Evolutionary conservation across 2,797 vertebrate species (phyloP).

Genomic region (Thaleichthys pacificus): DNA sequence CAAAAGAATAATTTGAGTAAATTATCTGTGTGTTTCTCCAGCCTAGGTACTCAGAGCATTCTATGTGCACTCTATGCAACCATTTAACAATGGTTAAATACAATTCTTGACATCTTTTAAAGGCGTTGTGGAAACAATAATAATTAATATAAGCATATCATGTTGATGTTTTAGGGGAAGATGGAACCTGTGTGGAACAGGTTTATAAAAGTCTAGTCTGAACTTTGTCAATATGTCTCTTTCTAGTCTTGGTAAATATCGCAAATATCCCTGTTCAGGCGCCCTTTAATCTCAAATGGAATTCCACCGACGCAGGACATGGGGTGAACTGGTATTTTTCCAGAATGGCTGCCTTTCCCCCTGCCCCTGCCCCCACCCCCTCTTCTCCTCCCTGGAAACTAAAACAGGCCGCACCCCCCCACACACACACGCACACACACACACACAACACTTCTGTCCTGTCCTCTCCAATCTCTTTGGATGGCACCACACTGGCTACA

Average conservation of each 20-base stretch:
- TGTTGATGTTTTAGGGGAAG: neutral
- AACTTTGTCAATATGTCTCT: neutral
- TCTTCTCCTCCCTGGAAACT: slow-evolving; percentile 29
- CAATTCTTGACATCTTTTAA: no score
- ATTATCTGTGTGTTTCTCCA: slow-evolving; percentile 1
- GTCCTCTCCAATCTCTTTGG: neutral
- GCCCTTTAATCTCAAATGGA: slow-evolving; percentile 58
- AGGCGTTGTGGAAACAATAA: no score
- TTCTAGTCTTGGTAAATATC: slow-evolving; percentile 37
- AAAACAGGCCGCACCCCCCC: slow-evolving; percentile 23
- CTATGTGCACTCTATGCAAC: no score
- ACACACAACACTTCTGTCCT: slow-evolving; percentile 43
- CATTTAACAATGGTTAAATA: no score
- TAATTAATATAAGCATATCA: no score
- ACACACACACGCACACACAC: neutral
- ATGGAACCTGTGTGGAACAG: neutral
- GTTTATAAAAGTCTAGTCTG: neutral
- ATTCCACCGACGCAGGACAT: slow-evolving; percentile 71
- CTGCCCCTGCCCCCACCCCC: slow-evolving; percentile 20
- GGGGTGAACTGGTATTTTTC: slow-evolving; percentile 73
- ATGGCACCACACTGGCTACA: neutral
- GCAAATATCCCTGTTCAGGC: slow-evolving; percentile 27
- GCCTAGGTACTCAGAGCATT: no score
- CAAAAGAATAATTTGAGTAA: slow-evolving; percentile 3
- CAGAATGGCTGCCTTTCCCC: slow-evolving; percentile 57